Base-by-base conservation (phyloP, 2,888 invertebrate species). In the Heliconius sara region DNA sequence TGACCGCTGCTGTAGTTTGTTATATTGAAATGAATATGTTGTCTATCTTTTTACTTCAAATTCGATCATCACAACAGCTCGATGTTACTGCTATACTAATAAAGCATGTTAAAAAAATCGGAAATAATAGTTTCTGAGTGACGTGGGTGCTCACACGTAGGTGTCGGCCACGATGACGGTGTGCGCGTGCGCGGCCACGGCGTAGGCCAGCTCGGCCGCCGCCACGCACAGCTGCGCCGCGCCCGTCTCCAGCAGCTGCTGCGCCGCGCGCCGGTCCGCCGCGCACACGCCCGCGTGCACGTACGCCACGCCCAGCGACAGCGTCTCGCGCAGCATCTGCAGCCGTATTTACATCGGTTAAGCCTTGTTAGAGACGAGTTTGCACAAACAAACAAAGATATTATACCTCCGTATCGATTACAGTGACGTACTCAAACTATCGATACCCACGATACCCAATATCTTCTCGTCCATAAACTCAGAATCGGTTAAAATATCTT, bases 81-180 rank as follows among this genome's bases (percentile, higher is more conserved):
- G 34, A 34, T 39, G 34, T 2, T 27, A 27, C 27, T 27, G 27
- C 27, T 27, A 27, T 27, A 27, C 27, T 27, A 27, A 27, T 27
- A 27, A 27, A 27, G 27, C 27, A 27, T 27, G 27, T n/a, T n/a
- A n/a, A n/a, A n/a, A n/a, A n/a, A n/a, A n/a, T n/a, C n/a, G n/a
- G n/a, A n/a, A n/a, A n/a, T n/a, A n/a, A n/a, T n/a, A n/a, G n/a
- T n/a, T n/a, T n/a, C n/a, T n/a, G n/a, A n/a, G n/a, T n/a, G n/a
- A n/a, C n/a, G n/a, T n/a, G n/a, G 0, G 34, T 34, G 22, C 93
- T 91, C 77, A 95, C 95, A 89, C 89, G 90, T 99, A 99, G 0
- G 99, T 99, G 88, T 99, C 99, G 96, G 99, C 99, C 34, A 99
- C 97, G 71, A 99, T 97, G 66, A 99, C 97, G 73, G 99, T 97